Conservation (phyloP, 2,113 vertebrate species). For the Psittacara wagleri region DNA sequence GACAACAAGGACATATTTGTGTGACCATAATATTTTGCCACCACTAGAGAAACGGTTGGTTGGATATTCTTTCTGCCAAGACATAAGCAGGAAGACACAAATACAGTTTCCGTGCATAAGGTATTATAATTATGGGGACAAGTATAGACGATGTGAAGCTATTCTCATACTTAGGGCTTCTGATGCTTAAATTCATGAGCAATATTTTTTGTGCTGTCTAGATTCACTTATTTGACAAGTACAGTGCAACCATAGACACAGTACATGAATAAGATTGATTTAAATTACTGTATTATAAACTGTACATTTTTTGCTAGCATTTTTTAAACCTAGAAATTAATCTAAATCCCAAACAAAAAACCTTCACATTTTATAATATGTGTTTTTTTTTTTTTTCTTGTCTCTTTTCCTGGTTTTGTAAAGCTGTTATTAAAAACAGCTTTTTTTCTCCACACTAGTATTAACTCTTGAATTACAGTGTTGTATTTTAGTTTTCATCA, state of each 20-base stretch:
- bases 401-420: not conserved
- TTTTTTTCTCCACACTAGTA: slow-evolving; percentile 23
- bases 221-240: not conserved
- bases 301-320: not conserved
- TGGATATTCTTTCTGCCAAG: not conserved
- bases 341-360: not conserved
- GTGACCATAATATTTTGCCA: not conserved
- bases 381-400: not conserved
- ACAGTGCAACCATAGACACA: not conserved
- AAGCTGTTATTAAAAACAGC: not conserved
- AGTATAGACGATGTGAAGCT: not conserved
- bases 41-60: not conserved
- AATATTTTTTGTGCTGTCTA: not conserved
- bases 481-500: not conserved
- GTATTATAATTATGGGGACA: not conserved
- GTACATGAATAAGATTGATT: not conserved
- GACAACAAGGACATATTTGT: not conserved
- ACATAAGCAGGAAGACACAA: not conserved
- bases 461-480: not conserved
- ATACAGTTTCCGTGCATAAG: not conserved
- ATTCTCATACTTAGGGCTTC: not conserved
- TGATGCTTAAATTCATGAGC: not conserved
- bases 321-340: not conserved
- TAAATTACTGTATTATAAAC: not conserved
- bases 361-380: not conserved